Conservation (phyloP, 2,888 invertebrate species). For the Nipponacmea schrenckii region DNA sequence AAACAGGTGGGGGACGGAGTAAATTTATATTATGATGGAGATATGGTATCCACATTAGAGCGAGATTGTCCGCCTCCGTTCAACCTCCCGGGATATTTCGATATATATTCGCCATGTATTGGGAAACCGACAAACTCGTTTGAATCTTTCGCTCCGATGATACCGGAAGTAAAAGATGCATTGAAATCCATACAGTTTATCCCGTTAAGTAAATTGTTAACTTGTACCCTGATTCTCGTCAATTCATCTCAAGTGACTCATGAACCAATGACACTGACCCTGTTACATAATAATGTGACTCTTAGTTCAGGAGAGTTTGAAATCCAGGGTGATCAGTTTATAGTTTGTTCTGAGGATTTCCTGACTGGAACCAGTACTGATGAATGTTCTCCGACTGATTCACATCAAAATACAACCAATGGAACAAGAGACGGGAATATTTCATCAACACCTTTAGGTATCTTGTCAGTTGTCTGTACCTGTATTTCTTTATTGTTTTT, state of each 20-base stretch:
- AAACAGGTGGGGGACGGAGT: background rate
- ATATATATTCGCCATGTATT: background rate
- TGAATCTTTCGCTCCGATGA: background rate
- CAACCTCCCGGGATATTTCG: background rate
- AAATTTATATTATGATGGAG: background rate
- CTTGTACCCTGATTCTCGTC: background rate
- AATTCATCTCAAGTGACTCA: background rate
- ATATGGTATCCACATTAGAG: background rate
- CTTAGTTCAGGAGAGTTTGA: background rate
- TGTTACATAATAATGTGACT: background rate
- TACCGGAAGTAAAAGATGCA: background rate
- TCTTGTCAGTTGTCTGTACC: background rate
- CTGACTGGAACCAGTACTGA: background rate
- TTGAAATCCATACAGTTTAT: background rate
- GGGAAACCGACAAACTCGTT: background rate
- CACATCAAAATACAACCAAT: no score
- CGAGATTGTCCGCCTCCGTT: background rate
- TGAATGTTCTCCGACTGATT: background rate
- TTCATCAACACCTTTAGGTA: background rate
- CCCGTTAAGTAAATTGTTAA: background rate
- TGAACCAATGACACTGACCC: background rate
- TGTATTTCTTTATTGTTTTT: conserved; percentile 1
- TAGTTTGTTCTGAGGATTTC: background rate
- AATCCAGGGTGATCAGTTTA: background rate
- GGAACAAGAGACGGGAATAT: no score